Percentiles rank a stretch among this genome's conserved stretches.
Conservation (phyloP, 92 coral and sea anemone genomes). For the Paramuricea clavata region DNA sequence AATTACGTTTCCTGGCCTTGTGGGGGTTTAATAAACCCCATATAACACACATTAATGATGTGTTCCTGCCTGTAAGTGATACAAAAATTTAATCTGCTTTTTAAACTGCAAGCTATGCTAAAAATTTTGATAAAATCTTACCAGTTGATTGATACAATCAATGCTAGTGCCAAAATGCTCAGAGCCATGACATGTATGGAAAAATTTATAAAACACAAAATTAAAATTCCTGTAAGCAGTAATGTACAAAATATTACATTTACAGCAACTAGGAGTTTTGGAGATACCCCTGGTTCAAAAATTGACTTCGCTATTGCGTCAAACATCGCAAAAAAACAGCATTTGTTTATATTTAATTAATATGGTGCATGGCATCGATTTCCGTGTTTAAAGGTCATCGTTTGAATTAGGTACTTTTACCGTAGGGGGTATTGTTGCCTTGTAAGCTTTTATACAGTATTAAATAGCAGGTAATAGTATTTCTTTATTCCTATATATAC, state of each 20-base stretch:
- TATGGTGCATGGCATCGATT: not conserved
- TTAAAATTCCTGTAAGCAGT: constrained; percentile 62
- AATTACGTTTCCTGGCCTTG: too few relatives aligned
- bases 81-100: not conserved
- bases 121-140: constrained; percentile 52
- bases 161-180: constrained; percentile 72
- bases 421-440: not conserved
- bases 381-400: not conserved
- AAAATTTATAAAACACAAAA: constrained; percentile 74
- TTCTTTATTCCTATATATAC: too few relatives aligned
- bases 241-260: constrained; percentile 77
- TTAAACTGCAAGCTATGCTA: not conserved
- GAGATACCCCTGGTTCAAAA: constrained; percentile 92
- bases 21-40: too few relatives aligned
- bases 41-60: not conserved
- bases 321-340: constrained; percentile 59
- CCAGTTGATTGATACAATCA: constrained; percentile 88
- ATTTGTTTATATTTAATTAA: not conserved
- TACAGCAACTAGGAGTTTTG: constrained; percentile 74
- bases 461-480: too few relatives aligned
- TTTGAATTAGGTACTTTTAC: not conserved
- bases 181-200: constrained; percentile 80
- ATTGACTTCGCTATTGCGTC: constrained; percentile 83
- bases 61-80: not conserved
- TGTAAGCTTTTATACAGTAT: too few relatives aligned